A percentile compares a stretch with the other conserved stretches of the same genome.
Evolutionary conservation across 2,888 invertebrate species (phyloP).

Genomic region (Sycophila texana): DNA sequence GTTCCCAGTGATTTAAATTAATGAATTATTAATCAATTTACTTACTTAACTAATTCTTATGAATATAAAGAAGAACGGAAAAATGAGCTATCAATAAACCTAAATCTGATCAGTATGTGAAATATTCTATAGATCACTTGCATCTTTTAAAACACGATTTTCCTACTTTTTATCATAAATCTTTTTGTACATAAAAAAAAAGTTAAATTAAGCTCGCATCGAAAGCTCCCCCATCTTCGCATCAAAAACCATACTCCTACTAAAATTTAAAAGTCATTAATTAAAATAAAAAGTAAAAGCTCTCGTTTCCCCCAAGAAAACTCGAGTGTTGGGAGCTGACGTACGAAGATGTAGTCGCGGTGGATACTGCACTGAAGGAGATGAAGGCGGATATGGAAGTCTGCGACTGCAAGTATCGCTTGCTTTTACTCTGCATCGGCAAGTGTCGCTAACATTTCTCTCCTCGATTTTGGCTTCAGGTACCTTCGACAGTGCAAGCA

Average conservation of each 20-base stretch:
- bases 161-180: not conserved
- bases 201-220: too few species aligned
- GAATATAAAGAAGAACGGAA: too few species aligned
- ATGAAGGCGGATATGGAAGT: not conserved
- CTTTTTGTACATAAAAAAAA: not conserved
- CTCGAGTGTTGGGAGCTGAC: conserved; percentile 5
- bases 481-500: not conserved
- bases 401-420: conserved; percentile 33
- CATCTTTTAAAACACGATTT: too few species aligned
- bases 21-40: not conserved
- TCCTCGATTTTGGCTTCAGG: not conserved
- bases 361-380: conserved; percentile 2
- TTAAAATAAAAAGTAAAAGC: too few species aligned
- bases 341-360: conserved; percentile 4
- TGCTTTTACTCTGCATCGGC: not conserved
- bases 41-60: too few species aligned
- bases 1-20: not conserved
- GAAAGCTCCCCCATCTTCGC: too few species aligned
- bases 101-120: too few species aligned
- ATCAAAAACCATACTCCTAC: too few species aligned
- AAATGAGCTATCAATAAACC: too few species aligned
- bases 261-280: too few species aligned
- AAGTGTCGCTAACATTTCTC: not conserved
- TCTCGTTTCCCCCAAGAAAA: not conserved
- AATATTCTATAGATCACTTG: too few species aligned